Evolutionary conservation across 2,888 invertebrate species (phyloP), one percentile per base, ranked within the genome.

Genomic region (Azorinus chamasolen): DNA sequence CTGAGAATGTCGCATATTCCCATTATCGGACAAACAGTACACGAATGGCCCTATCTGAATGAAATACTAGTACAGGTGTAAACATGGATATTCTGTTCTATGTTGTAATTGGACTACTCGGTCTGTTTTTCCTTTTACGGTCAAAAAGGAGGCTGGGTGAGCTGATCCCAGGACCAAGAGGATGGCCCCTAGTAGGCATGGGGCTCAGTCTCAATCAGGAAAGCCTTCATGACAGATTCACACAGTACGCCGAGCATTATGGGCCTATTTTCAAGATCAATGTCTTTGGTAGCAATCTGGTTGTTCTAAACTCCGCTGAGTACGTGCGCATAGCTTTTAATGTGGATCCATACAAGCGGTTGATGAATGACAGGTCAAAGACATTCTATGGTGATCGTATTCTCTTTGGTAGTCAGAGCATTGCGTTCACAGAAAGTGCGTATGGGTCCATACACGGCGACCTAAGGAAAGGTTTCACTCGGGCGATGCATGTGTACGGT

Each of bases 371-470:
- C 41, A 55, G 74, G 41, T 25, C 68, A 1, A 16, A n/a, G 25
- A 53, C 58, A 4, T 69, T 69, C 27, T 69, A 63, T 20, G 74
- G 57, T 12, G 57, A 62, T n/a, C 20, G 58, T n/a, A 61, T 74
- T 18, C 32, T 53, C 10, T 46, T 51, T 24, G 54, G 53, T 1
- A 59, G 63, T 16, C 22, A 69, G 16, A 46, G 50, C 14, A 25
- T 68, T n/a, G 51, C 39, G 2, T 55, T 66, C 24, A 54, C 53
- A n/a, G 37, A 27, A 22, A 18, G 55, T 4, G 73, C 64, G 0
- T 55, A 37, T 10, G 46, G 62, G 22, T 39, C 43, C 3, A 46
- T 37, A 8, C 73, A 73, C 16, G 50, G 53, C 14, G 51, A 59
- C 18, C 41, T 68, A 2, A 22, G 58, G 18, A 68, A 68, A 37